Base-by-base conservation (phyloP, 2,113 vertebrate genomes). In the Vimba vimba region DNA sequence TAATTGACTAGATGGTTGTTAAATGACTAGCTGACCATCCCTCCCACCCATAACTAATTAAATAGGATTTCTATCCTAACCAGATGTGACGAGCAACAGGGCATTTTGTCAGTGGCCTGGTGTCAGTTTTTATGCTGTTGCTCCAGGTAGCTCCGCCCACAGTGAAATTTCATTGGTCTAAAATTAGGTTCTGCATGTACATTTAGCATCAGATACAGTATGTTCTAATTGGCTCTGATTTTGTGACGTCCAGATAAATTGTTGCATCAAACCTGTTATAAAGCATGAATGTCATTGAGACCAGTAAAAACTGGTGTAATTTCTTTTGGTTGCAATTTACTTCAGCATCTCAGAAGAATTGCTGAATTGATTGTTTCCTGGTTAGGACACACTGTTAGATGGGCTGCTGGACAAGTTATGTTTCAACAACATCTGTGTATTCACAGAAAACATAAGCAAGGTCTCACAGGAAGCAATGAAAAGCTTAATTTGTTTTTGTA, bases 401-500 rank as follows among this genome's bases (percentile, higher is more conserved):
- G 21, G 2, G 10, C 4, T 12, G 68, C 21, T 57, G 55, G 19
- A 57, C 55, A 57, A 39, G 36, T 71, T 43, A 57, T 57, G 19
- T n/a, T 78, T 59, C 21, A 59, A n/a, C 52, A 59, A 36, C 30
- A 36, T 59, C 50, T 39, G 76, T 57, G 19, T 59, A 36, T 73
- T 87, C 21, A 36, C 12, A 23, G 33, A 43, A 81, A 81, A 47
- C 75, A 39, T 15, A 55, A 78, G 23, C 19, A 17, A 0, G 3
- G 33, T 59, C 77, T 79, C 23, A 3, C 23, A 25, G 55, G 50
- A 45, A 60, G 21, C 57, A 75, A 62, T 75, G 45, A 62, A 62
- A 64, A 19, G 17, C 39, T 19, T 62, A 15, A 68, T 78, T 57
- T 33, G 4, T 86, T 79, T 78, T 69, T 78, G 13, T 85, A 68